Evolutionary conservation across 2,797 vertebrate species (phyloP).

Genomic region (Sebastes wilsoni): DNA sequence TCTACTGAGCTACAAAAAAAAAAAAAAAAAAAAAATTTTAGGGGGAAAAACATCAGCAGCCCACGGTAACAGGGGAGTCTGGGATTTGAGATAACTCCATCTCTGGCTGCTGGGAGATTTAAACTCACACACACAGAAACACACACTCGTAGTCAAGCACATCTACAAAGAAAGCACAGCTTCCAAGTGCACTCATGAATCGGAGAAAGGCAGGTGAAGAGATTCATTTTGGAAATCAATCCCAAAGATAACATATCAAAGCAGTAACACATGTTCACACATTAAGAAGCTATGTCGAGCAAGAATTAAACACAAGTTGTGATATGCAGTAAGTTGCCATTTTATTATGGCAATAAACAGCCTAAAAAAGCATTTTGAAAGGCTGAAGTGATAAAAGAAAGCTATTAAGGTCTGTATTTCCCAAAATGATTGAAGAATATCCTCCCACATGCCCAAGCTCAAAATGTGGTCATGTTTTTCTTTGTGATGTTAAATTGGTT

Average conservation of each 20-base stretch:
- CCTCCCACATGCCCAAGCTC: not conserved
- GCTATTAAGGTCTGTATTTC: not conserved
- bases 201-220: not conserved
- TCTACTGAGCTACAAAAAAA: constrained; percentile 26
- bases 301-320: not conserved
- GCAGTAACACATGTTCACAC: not conserved
- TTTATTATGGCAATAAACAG: not conserved
- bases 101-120: constrained; percentile 37
- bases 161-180: not conserved
- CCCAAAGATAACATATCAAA: not conserved
- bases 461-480: not conserved
- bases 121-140: not conserved
- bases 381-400: not conserved
- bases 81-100: constrained; percentile 56
- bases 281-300: not conserved
- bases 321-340: not conserved
- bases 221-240: constrained; percentile 5
- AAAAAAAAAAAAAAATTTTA: not conserved
- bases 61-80: constrained; percentile 33
- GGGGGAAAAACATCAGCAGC: constrained; percentile 36
- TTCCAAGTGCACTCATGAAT: constrained; percentile 21
- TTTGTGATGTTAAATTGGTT: not conserved
- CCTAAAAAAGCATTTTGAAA: not conserved
- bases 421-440: not conserved
- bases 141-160: not conserved